These are phyloP conservation scores for Columba guinea DNA, from an alignment of 2,797 vertebrate genomes.

Conservation along the genomic window DNA sequence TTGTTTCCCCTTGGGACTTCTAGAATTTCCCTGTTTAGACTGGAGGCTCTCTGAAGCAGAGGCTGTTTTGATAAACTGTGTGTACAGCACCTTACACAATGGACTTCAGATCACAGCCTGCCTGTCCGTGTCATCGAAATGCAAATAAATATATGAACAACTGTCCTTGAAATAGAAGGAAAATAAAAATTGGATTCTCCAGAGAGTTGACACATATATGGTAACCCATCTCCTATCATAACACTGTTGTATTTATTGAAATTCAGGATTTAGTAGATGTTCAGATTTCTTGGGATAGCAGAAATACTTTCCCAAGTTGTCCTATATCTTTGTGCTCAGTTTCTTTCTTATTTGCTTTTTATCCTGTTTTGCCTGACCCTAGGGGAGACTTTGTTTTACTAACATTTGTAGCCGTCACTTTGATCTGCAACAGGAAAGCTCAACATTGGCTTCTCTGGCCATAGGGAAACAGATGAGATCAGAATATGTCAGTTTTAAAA, in stretches of 20 bases:
- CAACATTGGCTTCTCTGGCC: not conserved
- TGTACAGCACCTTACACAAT: conserved; percentile 67
- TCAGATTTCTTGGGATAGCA: not conserved
- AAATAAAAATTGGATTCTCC: not conserved
- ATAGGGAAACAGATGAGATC: conserved; percentile 39
- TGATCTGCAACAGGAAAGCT: conserved; percentile 51
- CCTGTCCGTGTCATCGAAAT: not conserved
- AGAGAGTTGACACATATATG: not conserved
- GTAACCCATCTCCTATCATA: not conserved
- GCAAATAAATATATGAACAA: conserved; percentile 65
- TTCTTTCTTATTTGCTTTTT: conserved; percentile 21
- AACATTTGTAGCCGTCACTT: not conserved
- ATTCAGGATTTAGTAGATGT: not conserved
- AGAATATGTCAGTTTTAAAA: conserved; percentile 22
- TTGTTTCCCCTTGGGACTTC: conserved; percentile 46
- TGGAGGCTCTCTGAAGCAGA: conserved; percentile 39
- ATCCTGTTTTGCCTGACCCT: conserved; percentile 23
- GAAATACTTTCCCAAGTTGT: not conserved
- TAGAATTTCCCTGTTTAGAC: conserved; percentile 73
- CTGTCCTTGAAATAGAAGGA: conserved; percentile 12
- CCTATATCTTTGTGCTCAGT: not conserved
- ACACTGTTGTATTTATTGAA: conserved; percentile 2
- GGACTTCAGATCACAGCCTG: conserved; percentile 60
- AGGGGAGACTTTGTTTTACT: conserved; percentile 23
- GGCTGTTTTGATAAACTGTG: conserved; percentile 58